A percentile compares a stretch with the other conserved stretches of the same genome.
Conservation (phyloP, 2,888 invertebrate genomes). For the Megaustenia siamemsis region DNA sequence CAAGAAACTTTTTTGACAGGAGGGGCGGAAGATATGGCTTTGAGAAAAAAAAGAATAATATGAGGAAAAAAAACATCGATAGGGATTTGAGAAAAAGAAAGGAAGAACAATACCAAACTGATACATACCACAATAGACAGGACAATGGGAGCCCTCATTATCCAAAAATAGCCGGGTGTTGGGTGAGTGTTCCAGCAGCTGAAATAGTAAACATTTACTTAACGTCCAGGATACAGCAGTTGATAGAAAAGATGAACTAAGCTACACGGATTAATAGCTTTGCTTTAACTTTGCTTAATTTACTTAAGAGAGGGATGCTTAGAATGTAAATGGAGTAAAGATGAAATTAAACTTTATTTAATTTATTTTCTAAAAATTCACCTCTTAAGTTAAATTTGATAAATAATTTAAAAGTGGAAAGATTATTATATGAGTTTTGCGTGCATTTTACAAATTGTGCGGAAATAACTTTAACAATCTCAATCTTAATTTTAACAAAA, state of each 20-base stretch:
- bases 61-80: too few species aligned
- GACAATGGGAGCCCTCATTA: slow-evolving; percentile 84
- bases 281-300: too few species aligned
- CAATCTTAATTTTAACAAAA: neutral
- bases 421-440: too few species aligned
- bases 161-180: slow-evolving; percentile 82
- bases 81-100: too few species aligned
- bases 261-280: too few species aligned
- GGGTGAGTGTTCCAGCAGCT: slow-evolving; percentile 86
- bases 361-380: neutral
- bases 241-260: too few species aligned
- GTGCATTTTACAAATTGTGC: neutral
- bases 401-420: too few species aligned
- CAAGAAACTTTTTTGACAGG: too few species aligned
- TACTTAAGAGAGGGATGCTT: too few species aligned
- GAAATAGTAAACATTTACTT: slow-evolving; percentile 14
- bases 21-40: too few species aligned
- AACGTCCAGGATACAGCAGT: neutral
- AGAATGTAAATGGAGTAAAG: neutral
- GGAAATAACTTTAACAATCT: neutral
- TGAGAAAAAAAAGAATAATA: too few species aligned
- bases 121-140: slow-evolving; percentile 84
- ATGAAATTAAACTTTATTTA: neutral
- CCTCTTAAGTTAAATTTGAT: neutral
- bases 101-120: too few species aligned